A percentile compares a stretch with the other conserved stretches of the same genome.
Evolutionary conservation across 2,797 vertebrate species (phyloP).

Genomic region (Clarias pachynema): DNA sequence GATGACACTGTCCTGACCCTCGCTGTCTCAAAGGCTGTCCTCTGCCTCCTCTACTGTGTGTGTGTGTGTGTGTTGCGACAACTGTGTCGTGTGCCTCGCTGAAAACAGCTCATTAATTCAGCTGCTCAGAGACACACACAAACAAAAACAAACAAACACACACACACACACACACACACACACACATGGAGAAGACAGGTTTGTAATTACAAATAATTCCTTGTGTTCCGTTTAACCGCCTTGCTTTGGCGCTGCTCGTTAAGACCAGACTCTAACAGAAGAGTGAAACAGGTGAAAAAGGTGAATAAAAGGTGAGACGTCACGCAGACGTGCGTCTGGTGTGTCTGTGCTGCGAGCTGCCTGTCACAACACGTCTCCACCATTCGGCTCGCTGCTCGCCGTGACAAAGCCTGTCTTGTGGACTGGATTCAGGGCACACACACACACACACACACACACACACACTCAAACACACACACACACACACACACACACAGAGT

Average conservation of each 20-base stretch:
- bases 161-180: slow-evolving; percentile 29
- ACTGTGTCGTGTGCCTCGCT: not conserved
- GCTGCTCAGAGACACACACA: slow-evolving; percentile 38
- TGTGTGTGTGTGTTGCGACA: slow-evolving; percentile 34
- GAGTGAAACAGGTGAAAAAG: not conserved
- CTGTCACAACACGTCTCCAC: slow-evolving; percentile 53
- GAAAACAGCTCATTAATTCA: slow-evolving; percentile 49
- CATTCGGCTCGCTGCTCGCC: slow-evolving; percentile 43
- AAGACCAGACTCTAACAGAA: not conserved
- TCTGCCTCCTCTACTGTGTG: not conserved
- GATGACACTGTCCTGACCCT: slow-evolving; percentile 7
- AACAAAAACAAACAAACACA: slow-evolving; percentile 27
- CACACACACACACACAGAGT: not conserved
- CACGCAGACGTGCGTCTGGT: slow-evolving; percentile 24
- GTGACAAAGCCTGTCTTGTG: slow-evolving; percentile 39
- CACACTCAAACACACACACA: not conserved
- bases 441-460: slow-evolving; percentile 1
- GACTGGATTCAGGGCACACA: not conserved
- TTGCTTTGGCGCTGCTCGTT: slow-evolving; percentile 1
- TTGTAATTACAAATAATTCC: slow-evolving; percentile 8
- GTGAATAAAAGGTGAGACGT: slow-evolving; percentile 22
- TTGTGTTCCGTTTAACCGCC: slow-evolving; percentile 1
- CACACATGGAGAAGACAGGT: not conserved
- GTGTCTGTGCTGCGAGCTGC: slow-evolving; percentile 50
- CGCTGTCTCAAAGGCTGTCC: slow-evolving; percentile 24